phyloP scores from a whole-genome alignment of 2,113 vertebrate genomes.

The Alouatta palliata region DNA sequence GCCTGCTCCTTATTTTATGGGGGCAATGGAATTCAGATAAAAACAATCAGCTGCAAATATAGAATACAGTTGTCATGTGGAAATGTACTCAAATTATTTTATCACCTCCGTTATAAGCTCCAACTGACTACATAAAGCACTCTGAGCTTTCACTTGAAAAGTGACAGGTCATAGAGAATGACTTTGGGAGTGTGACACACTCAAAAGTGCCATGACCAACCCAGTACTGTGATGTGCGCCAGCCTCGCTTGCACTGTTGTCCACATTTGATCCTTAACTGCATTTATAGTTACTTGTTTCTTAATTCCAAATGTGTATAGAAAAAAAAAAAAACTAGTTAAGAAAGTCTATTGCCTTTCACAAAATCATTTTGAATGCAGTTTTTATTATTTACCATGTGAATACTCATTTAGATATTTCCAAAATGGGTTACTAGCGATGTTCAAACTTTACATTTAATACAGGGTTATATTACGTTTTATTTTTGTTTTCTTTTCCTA shows the following conservation, averaged over 20 bases:
- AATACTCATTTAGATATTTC: background rate
- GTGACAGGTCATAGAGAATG: background rate
- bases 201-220: background rate
- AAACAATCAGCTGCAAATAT: background rate
- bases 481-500: slow-evolving; percentile 1
- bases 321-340: slow-evolving; percentile 71
- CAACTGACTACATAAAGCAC: background rate
- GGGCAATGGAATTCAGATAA: background rate
- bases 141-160: background rate
- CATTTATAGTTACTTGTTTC: slow-evolving; percentile 70
- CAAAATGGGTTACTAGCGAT: background rate
- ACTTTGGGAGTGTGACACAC: background rate
- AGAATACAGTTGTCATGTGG: background rate
- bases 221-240: background rate
- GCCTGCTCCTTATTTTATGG: background rate
- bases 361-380: slow-evolving; percentile 60
- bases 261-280: background rate
- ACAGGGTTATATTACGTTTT: background rate
- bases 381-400: slow-evolving; percentile 54
- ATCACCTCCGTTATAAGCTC: background rate
- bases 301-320: slow-evolving; percentile 72
- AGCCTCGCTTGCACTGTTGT: background rate
- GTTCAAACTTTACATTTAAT: background rate
- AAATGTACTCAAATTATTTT: background rate
- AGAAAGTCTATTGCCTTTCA: slow-evolving; percentile 66